Evolutionary conservation across 92 coral and sea anemone genomes (phyloP).

Genomic region (Paramuricea clavata): DNA sequence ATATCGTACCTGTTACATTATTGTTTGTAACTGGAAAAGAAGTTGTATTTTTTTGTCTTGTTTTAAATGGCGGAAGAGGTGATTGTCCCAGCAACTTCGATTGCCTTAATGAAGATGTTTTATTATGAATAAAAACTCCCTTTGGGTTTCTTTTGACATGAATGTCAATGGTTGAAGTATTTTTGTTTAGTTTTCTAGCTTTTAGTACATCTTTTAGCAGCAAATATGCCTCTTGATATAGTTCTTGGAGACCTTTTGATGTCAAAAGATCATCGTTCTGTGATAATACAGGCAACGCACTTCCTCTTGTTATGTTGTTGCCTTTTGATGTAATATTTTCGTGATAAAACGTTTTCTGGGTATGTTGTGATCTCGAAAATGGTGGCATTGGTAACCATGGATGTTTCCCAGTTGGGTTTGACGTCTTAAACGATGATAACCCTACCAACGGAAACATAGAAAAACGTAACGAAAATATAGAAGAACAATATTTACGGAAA

Average conservation of each 20-base stretch:
- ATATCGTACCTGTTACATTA: background rate
- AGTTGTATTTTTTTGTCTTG: constrained; percentile 14
- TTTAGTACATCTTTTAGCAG: constrained; percentile 12
- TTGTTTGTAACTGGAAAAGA: background rate
- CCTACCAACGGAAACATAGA: background rate
- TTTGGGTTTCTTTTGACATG: background rate
- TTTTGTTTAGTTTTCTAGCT: constrained; percentile 4
- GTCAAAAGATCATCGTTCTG: background rate
- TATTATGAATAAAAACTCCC: background rate
- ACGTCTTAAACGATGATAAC: background rate
- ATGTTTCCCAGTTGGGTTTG: background rate
- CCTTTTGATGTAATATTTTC: background rate
- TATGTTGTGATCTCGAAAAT: background rate
- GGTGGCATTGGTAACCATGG: background rate
- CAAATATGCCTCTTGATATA: constrained; percentile 41
- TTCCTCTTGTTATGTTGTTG: background rate
- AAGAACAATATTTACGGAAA: too few relatives aligned
- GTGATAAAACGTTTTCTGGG: background rate
- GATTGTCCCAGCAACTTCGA: background rate
- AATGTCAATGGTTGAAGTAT: background rate
- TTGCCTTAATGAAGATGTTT: constrained; percentile 11
- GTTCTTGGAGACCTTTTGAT: background rate
- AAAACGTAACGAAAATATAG: too few relatives aligned
- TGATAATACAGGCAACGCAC: background rate
- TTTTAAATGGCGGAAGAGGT: constrained; percentile 28